Percentiles rank a stretch among this genome's conserved stretches.
phyloP scores from a whole-genome alignment of 2,113 vertebrate genomes.

The Forbesichthys agassizii region DNA sequence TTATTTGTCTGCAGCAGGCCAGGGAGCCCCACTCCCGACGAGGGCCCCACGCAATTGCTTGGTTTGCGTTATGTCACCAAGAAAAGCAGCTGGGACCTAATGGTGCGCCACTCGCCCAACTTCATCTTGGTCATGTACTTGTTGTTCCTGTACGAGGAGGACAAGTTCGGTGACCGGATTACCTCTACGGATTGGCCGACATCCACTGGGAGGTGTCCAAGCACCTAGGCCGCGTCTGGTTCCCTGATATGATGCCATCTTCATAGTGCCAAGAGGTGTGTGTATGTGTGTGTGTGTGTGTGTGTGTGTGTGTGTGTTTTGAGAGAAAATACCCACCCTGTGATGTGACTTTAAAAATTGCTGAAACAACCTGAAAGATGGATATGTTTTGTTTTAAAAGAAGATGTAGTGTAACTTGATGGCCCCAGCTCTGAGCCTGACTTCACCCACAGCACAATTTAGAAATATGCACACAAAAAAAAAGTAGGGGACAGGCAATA shows the following conservation, averaged over 20 bases:
- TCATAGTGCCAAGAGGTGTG: constrained; percentile 76
- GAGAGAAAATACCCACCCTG: too few relatives aligned
- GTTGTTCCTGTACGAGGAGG: constrained; percentile 86
- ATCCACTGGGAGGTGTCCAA: constrained; percentile 99
- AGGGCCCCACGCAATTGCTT: too few relatives aligned
- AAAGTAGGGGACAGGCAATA: too few relatives aligned
- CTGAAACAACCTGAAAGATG: too few relatives aligned
- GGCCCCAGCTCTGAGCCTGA: too few relatives aligned
- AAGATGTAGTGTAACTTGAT: too few relatives aligned
- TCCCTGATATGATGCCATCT: constrained; percentile 98
- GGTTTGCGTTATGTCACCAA: constrained; percentile 64
- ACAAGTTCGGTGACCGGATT: constrained; percentile 79
- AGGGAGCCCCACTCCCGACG: too few relatives aligned
- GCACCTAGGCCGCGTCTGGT: constrained; percentile 96
- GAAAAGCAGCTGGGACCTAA: constrained; percentile 98
- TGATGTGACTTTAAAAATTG: too few relatives aligned
- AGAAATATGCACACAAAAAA: too few relatives aligned
- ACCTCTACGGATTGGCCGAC: constrained; percentile 78
- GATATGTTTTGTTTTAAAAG: too few relatives aligned
- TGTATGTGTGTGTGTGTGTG: neutral
- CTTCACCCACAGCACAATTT: too few relatives aligned
- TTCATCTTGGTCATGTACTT: constrained; percentile 99
- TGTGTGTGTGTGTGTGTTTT: neutral
- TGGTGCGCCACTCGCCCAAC: constrained; percentile 94
- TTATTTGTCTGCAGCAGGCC: too few relatives aligned